Conservation (phyloP, 2,113 vertebrate species). For the Uropsilus gracilis region DNA sequence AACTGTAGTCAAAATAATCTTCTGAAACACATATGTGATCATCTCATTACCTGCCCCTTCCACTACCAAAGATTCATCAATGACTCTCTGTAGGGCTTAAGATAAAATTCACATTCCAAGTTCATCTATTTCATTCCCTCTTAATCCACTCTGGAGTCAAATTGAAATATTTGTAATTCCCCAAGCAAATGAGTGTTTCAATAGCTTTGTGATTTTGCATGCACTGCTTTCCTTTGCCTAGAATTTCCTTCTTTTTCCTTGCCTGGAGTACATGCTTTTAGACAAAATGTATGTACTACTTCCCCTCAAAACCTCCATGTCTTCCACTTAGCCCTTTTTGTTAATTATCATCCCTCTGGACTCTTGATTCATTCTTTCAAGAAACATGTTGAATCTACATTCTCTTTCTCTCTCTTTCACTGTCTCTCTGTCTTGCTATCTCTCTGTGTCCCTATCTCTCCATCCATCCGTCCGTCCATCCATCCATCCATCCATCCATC, state of each 20-base stretch:
- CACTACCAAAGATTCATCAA: conserved; percentile 17
- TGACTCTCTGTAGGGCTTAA: background rate
- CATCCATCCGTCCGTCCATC: background rate
- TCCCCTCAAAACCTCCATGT: background rate
- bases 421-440: background rate
- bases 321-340: background rate
- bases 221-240: background rate
- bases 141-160: background rate
- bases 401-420: background rate
- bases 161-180: background rate
- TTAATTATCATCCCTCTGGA: background rate
- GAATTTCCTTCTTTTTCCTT: background rate
- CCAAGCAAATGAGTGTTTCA: background rate
- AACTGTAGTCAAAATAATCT: conserved; percentile 25
- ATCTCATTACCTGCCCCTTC: conserved; percentile 12
- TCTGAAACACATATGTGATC: background rate
- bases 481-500: no score
- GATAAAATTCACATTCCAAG: conserved; percentile 62
- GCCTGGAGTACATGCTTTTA: background rate
- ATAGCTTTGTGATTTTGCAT: background rate
- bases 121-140: background rate
- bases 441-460: background rate
- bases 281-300: background rate
- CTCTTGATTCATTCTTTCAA: background rate
- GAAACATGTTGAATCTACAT: background rate